Evolutionary conservation across 2,113 vertebrate species (phyloP).

Genomic region (Mormyrus iriodes): DNA sequence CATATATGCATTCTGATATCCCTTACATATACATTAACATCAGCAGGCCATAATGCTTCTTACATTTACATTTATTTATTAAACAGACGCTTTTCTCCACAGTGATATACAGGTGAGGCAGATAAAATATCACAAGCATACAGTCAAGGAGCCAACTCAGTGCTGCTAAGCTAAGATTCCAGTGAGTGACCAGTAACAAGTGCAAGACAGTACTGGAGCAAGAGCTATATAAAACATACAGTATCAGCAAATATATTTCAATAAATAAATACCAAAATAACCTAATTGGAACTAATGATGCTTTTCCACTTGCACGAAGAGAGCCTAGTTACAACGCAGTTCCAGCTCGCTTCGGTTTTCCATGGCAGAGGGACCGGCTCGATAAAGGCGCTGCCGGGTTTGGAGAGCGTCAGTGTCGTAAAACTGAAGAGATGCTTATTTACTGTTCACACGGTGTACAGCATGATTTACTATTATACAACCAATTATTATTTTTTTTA

Average conservation of each 20-base stretch:
- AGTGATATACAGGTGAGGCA: not conserved
- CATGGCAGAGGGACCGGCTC: not conserved
- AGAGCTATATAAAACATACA: not conserved
- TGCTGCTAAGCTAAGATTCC: not conserved
- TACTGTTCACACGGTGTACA: too few species aligned
- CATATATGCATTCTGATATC: not conserved
- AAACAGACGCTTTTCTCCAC: not conserved
- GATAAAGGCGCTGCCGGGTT: not conserved
- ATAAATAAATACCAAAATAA: not conserved
- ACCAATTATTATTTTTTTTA: too few species aligned
- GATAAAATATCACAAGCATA: not conserved
- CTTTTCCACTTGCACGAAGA: not conserved
- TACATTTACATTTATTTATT: not conserved
- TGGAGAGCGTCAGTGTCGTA: not conserved
- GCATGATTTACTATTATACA: too few species aligned
- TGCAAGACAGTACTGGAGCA: not conserved
- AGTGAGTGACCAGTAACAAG: not conserved
- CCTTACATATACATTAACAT: not conserved
- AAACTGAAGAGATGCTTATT: too few species aligned
- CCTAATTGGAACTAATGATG: not conserved
- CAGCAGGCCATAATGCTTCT: not conserved
- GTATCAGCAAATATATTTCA: not conserved
- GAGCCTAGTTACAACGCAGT: not conserved
- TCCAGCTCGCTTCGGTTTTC: not conserved
- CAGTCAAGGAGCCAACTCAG: not conserved